Percentiles rank a stretch among this genome's conserved stretches.
These are phyloP conservation scores for Agrenia bidenticulata DNA, from an alignment of 2,888 invertebrate species.

Conservation along the genomic window DNA sequence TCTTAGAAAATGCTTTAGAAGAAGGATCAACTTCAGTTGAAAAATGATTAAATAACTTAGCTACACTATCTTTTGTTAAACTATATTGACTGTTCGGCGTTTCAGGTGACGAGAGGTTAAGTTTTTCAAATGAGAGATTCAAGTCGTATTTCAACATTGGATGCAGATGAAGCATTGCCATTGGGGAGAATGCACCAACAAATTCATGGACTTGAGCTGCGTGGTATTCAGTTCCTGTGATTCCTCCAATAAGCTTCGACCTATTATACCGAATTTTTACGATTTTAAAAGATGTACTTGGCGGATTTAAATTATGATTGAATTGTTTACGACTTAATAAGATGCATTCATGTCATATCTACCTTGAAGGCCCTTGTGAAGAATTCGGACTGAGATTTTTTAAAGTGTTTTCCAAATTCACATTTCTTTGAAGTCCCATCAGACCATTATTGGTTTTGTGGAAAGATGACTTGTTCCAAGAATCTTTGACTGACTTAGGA, in stretches of 20 bases:
- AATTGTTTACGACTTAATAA: too few species aligned
- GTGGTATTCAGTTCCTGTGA: conserved; percentile 5
- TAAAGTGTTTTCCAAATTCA: too few species aligned
- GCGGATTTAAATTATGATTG: too few species aligned
- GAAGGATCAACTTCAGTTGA: background rate
- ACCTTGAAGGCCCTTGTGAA: too few species aligned
- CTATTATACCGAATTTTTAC: background rate
- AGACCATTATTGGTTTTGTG: too few species aligned
- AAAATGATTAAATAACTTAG: background rate
- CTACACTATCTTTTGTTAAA: background rate
- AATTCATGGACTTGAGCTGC: conserved; percentile 22
- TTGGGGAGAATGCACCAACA: conserved; percentile 29
- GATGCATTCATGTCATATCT: too few species aligned
- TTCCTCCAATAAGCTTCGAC: background rate
- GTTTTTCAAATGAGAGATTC: background rate
- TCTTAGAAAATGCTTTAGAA: background rate
- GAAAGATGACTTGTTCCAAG: background rate
- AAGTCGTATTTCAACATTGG: conserved; percentile 17
- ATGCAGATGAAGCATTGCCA: conserved; percentile 25
- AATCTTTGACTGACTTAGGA: background rate
- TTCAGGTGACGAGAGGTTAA: background rate
- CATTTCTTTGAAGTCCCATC: too few species aligned
- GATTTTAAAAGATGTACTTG: too few species aligned
- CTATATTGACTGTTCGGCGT: background rate
- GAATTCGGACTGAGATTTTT: too few species aligned